phyloP scores from a whole-genome alignment of 2,888 invertebrate species.

The Seladonia tumulorum region DNA sequence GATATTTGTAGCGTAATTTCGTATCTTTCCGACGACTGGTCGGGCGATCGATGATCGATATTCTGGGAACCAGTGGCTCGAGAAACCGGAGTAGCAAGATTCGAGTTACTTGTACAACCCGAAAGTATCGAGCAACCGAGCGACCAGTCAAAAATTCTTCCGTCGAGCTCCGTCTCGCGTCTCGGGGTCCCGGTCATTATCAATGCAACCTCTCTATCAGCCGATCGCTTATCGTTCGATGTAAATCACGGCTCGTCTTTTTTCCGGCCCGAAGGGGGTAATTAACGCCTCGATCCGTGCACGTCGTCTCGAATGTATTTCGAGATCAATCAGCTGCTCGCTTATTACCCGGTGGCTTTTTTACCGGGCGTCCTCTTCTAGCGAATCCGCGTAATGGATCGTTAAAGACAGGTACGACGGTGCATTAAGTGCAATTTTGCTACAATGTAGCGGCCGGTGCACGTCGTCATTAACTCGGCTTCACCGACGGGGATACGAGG shows the following conservation, averaged over 20 bases:
- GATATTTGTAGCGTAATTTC: not conserved
- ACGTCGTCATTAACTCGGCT: conserved; percentile 51
- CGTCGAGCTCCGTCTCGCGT: not conserved
- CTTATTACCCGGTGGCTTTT: conserved; percentile 44
- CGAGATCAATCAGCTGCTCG: conserved; percentile 61
- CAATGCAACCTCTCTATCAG: conserved; percentile 54
- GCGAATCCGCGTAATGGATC: conserved; percentile 61
- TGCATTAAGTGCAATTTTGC: conserved; percentile 62
- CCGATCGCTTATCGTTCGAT: conserved; percentile 52
- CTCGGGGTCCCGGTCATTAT: conserved; percentile 50
- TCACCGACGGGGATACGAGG: not conserved
- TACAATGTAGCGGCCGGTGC: conserved; percentile 56
- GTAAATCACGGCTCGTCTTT: conserved; percentile 43
- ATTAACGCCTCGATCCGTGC: conserved; percentile 51
- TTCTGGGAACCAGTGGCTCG: not conserved
- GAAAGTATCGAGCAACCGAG: not conserved
- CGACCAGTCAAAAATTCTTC: conserved; percentile 9
- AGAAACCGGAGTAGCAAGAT: conserved; percentile 9
- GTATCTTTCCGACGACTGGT: not conserved
- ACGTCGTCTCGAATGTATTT: conserved; percentile 54
- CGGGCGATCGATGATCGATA: not conserved
- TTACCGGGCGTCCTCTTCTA: conserved; percentile 26
- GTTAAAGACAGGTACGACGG: conserved; percentile 64
- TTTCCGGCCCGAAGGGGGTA: conserved; percentile 35
- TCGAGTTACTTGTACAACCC: conserved; percentile 11